A percentile compares a stretch with the other conserved stretches of the same genome.
Conservation (phyloP, 1,140 invertebrate species). For the Apis mellifera region Amel_HAv3.1 CM009936.2:12717001-12717500, state of each 20-base stretch:
- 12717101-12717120: too few relatives aligned
- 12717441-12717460: background rate
- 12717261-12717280: constrained; percentile 24
- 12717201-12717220: background rate
- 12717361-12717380: constrained; percentile 18
- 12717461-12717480: background rate
- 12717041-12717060: too few relatives aligned
- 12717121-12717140: too few relatives aligned
- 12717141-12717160: background rate
- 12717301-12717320: constrained; percentile 30
- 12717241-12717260: background rate
- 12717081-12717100: too few relatives aligned
- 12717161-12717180: background rate
- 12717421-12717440: constrained; percentile 22
- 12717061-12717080: too few relatives aligned
- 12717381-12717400: background rate
- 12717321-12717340: constrained; percentile 27
- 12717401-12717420: constrained; percentile 6
- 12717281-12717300: constrained; percentile 44
- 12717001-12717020: too few relatives aligned
- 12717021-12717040: too few relatives aligned
- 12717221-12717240: background rate
- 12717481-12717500: constrained; percentile 2
- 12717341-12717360: constrained; percentile 15
- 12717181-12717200: background rate